phyloP scores from a whole-genome alignment of 1,140 invertebrate genomes.

The Ridgeia piscesae region DNA sequence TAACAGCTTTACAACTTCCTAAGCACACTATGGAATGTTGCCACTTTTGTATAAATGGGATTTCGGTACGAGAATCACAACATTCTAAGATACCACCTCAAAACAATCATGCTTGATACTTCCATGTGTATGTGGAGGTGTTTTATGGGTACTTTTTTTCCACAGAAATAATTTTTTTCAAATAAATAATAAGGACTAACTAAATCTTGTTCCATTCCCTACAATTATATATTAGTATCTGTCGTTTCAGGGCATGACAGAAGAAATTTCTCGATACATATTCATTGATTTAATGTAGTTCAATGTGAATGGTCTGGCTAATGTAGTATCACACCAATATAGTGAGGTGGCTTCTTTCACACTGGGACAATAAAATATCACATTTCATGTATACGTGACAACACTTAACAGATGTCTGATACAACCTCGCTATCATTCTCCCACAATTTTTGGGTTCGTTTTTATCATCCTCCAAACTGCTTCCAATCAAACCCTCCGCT shows the following conservation, averaged over 20 bases:
- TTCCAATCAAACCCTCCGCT: too few relatives aligned
- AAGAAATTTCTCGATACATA: not conserved
- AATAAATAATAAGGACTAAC: too few relatives aligned
- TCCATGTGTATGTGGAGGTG: not conserved
- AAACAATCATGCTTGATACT: not conserved
- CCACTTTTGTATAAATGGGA: not conserved
- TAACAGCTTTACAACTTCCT: not conserved
- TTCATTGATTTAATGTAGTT: not conserved
- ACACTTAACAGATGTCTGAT: not conserved
- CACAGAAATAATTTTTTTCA: too few relatives aligned
- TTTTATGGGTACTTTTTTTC: too few relatives aligned
- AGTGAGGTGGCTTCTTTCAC: not conserved
- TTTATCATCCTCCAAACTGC: too few relatives aligned
- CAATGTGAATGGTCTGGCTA: not conserved
- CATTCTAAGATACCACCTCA: not conserved
- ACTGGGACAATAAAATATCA: not conserved
- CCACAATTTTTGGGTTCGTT: too few relatives aligned
- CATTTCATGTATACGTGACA: not conserved
- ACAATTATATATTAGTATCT: too few relatives aligned
- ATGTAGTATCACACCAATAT: too few relatives aligned
- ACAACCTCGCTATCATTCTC: not conserved
- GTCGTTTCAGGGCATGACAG: too few relatives aligned
- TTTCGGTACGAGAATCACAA: not conserved
- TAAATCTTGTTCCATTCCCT: too few relatives aligned
- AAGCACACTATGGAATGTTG: not conserved